phyloP scores from a whole-genome alignment of 2,888 invertebrate species.

The Parochlus steinenii region DNA sequence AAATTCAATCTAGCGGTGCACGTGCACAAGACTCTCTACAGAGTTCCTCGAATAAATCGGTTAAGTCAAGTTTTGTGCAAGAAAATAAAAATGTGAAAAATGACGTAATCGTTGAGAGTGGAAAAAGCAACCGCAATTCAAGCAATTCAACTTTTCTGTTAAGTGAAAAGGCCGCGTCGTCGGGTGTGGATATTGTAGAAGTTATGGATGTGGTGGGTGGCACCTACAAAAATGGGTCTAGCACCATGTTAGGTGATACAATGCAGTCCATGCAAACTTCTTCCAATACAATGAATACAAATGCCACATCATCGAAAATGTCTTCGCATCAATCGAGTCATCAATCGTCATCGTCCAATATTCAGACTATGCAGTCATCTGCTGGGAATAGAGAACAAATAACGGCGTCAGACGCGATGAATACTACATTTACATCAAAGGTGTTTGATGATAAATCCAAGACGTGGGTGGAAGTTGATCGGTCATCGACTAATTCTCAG shows the following conservation, averaged over 20 bases:
- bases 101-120: constrained; percentile 13
- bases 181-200: neutral
- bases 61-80: too few species aligned
- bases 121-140: constrained; percentile 10
- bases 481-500: constrained; percentile 16
- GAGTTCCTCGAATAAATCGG: constrained; percentile 4
- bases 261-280: too few species aligned
- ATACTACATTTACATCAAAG: constrained; percentile 17
- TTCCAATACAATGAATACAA: neutral
- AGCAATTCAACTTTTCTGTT: neutral
- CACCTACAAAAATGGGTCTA: too few species aligned
- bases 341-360: neutral
- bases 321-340: neutral
- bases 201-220: neutral
- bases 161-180: neutral
- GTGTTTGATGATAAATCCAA: constrained; percentile 17
- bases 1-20: constrained; percentile 11
- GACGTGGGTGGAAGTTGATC: constrained; percentile 17
- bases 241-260: too few species aligned
- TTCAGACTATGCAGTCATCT: constrained; percentile 4
- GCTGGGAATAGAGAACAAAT: constrained; percentile 4
- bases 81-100: constrained; percentile 10
- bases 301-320: neutral
- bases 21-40: constrained; percentile 5
- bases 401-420: constrained; percentile 7